Conservation (phyloP, 2,113 vertebrate genomes). For the Anthoscopus minutus region DNA sequence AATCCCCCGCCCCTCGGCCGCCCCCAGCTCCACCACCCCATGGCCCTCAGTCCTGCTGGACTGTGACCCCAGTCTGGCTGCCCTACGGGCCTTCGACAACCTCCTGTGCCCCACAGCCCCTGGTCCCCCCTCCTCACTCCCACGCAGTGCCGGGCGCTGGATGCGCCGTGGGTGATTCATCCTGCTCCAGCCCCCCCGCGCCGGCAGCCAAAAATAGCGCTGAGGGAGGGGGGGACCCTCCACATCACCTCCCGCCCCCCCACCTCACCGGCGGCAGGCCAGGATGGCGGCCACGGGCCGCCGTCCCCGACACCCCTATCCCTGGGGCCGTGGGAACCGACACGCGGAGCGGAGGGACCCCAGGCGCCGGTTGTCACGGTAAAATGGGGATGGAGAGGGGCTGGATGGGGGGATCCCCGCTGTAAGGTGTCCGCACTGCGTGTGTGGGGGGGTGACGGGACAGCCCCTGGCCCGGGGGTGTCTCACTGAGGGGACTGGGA, state of each 20-base stretch:
- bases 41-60: neutral
- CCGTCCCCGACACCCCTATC: neutral
- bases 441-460: neutral
- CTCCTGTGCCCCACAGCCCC: neutral
- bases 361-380: neutral
- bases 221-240: neutral
- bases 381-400: neutral
- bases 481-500: neutral
- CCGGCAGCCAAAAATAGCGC: neutral
- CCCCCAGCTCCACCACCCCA: neutral
- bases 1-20: neutral
- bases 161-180: constrained; percentile 11
- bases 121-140: neutral
- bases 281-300: neutral
- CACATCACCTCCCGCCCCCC: neutral
- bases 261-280: neutral
- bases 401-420: neutral
- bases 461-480: neutral
- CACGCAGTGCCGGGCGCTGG: neutral
- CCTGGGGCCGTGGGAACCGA: neutral
- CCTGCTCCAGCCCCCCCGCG: neutral
- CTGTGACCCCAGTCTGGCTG: neutral
- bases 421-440: neutral
- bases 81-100: neutral
- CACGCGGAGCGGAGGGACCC: neutral